Percentiles rank a stretch among this genome's conserved stretches.
phyloP scores from a whole-genome alignment of 2,113 vertebrate species.

The Antigone vipio region DNA sequence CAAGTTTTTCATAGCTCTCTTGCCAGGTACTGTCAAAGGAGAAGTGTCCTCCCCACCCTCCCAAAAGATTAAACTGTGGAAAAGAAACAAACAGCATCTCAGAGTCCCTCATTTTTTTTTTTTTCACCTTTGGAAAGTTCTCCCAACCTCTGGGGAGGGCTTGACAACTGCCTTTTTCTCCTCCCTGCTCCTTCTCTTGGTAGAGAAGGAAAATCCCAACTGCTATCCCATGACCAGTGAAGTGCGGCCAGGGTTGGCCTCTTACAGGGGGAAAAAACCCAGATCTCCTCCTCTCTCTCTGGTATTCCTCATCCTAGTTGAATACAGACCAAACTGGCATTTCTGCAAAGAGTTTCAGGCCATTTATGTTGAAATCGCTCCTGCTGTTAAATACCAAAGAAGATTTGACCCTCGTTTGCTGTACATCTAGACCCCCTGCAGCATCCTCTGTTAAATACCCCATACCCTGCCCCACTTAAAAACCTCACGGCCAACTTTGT shows the following conservation, averaged over 20 bases:
- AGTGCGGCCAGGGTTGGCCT: neutral
- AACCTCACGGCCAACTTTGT: too few relatives aligned
- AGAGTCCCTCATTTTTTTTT: neutral
- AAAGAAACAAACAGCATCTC: neutral
- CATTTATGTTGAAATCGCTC: neutral
- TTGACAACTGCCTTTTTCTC: neutral
- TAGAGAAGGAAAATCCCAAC: neutral
- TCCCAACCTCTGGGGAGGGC: neutral
- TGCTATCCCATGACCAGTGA: neutral
- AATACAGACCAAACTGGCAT: neutral
- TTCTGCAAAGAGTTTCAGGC: neutral
- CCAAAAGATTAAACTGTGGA: neutral
- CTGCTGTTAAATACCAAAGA: neutral
- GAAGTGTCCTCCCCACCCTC: neutral
- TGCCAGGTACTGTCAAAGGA: neutral
- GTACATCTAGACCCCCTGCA: neutral
- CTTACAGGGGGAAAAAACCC: neutral
- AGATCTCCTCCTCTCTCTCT: neutral
- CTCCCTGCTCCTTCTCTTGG: neutral
- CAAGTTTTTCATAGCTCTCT: neutral
- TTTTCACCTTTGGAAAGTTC: neutral
- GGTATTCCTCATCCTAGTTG: neutral
- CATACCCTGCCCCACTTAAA: neutral
- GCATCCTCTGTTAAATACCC: neutral
- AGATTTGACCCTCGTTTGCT: neutral